Evolutionary conservation across 1,140 invertebrate species (phyloP).

Genomic region (Philaenus spumarius): DNA sequence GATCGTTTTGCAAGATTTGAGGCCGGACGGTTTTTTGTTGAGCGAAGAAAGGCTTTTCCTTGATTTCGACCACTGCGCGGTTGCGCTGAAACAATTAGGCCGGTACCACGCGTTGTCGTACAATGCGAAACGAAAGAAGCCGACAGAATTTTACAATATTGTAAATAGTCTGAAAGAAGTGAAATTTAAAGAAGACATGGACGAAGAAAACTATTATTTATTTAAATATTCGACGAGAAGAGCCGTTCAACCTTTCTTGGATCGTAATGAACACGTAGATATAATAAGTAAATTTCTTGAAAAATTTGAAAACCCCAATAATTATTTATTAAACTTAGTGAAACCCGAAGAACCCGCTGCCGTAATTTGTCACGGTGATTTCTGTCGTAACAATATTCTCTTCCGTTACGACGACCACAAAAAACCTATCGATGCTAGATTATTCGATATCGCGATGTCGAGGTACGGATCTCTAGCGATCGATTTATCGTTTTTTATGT

Average conservation of each 20-base stretch:
- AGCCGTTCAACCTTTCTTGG: not conserved
- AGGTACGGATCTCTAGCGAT: constrained; percentile 36
- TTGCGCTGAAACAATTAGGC: constrained; percentile 36
- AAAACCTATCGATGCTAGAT: constrained; percentile 25
- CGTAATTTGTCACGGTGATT: constrained; percentile 47
- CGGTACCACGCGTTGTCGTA: constrained; percentile 39
- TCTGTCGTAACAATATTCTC: constrained; percentile 49
- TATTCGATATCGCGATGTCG: constrained; percentile 40
- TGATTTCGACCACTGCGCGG: constrained; percentile 31
- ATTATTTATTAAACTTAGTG: not conserved
- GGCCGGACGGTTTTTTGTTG: constrained; percentile 13
- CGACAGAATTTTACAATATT: constrained; percentile 32
- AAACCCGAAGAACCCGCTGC: constrained; percentile 35
- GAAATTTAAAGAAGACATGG: constrained; percentile 9
- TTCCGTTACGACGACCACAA: constrained; percentile 37
- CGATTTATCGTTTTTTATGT: constrained; percentile 41
- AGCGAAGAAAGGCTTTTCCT: constrained; percentile 3
- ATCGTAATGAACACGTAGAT: not conserved
- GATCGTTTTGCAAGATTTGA: constrained; percentile 37
- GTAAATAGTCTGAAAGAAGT: constrained; percentile 25
- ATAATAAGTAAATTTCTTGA: not conserved
- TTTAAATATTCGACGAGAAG: not conserved
- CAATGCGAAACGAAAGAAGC: constrained; percentile 31
- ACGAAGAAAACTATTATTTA: not conserved
- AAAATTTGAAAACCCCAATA: not conserved